Evolutionary conservation across 2,888 invertebrate genomes (phyloP).

Genomic region (Phania funesta): DNA sequence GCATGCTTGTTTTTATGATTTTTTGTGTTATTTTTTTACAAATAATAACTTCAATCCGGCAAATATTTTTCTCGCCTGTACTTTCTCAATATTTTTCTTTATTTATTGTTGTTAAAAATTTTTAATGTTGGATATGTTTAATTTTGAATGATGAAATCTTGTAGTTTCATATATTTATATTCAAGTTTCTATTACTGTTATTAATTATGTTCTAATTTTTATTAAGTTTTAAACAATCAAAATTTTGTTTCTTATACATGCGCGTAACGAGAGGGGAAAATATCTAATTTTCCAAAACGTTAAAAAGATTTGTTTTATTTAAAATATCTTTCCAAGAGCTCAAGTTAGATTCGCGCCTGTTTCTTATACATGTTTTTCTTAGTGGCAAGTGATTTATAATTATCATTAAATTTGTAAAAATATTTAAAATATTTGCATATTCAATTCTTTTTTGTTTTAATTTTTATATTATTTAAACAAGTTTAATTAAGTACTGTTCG

Average conservation of each 20-base stretch:
- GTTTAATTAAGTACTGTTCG: constrained; percentile 50
- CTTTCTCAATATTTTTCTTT: neutral
- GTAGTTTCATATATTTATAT: too few species aligned
- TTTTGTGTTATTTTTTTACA: constrained; percentile 46
- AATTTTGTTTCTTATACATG: constrained; percentile 17
- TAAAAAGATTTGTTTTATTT: too few species aligned
- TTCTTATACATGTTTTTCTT: too few species aligned
- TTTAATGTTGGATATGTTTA: neutral
- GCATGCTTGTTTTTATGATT: constrained; percentile 43
- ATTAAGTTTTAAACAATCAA: constrained; percentile 11
- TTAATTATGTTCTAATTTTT: too few species aligned
- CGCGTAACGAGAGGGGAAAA: too few species aligned
- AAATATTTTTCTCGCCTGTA: neutral
- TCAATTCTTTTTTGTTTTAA: constrained; percentile 24
- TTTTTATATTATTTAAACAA: constrained; percentile 43
- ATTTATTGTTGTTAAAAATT: neutral
- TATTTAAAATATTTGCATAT: constrained; percentile 1
- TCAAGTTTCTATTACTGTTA: too few species aligned
- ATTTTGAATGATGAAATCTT: too few species aligned
- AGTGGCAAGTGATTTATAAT: constrained; percentile 55
- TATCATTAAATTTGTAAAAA: constrained; percentile 14
- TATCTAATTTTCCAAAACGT: too few species aligned
- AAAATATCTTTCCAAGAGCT: too few species aligned
- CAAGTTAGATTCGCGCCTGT: too few species aligned
- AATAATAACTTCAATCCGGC: constrained; percentile 31